phyloP scores from a whole-genome alignment of 2,888 invertebrate species.

The Drosophila prolongata region DNA sequence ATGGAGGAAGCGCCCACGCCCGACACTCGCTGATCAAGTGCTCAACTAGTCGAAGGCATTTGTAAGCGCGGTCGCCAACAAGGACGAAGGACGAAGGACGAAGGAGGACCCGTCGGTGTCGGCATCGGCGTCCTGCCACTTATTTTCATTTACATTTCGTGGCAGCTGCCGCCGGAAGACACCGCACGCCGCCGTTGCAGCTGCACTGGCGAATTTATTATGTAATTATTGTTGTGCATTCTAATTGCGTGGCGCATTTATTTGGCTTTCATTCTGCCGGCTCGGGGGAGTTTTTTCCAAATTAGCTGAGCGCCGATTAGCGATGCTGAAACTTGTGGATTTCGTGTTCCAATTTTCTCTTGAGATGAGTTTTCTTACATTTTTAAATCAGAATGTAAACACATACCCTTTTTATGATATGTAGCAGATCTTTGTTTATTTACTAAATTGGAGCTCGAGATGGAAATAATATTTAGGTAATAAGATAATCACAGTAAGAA shows the following conservation, averaged over 20 bases:
- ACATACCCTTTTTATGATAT: too few species aligned
- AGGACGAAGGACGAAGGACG: conserved; percentile 11
- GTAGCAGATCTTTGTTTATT: too few species aligned
- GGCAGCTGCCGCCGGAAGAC: conserved; percentile 42
- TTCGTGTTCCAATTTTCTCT: neutral
- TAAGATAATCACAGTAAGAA: too few species aligned
- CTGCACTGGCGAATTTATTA: conserved; percentile 53
- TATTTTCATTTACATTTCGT: conserved; percentile 57
- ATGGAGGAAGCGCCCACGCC: conserved; percentile 17
- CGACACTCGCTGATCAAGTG: conserved; percentile 62
- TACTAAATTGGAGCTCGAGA: too few species aligned
- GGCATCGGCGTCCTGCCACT: conserved; percentile 47
- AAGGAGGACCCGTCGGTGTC: conserved; percentile 14
- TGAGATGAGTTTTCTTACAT: neutral
- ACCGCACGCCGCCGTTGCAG: conserved; percentile 11
- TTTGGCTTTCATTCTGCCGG: conserved; percentile 19
- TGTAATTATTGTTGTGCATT: conserved; percentile 60
- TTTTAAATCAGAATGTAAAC: too few species aligned
- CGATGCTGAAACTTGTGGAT: neutral
- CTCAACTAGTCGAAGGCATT: conserved; percentile 55
- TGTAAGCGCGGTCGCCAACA: conserved; percentile 54
- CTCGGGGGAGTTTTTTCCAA: conserved; percentile 1
- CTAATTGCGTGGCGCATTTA: conserved; percentile 54
- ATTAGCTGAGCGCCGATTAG: conserved; percentile 18
- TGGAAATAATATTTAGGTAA: too few species aligned